Percentiles rank a stretch among this genome's conserved stretches.
These are phyloP conservation scores for Phytoseiulus persimilis DNA, from an alignment of 2,888 invertebrate species.

Conservation along the genomic window DNA sequence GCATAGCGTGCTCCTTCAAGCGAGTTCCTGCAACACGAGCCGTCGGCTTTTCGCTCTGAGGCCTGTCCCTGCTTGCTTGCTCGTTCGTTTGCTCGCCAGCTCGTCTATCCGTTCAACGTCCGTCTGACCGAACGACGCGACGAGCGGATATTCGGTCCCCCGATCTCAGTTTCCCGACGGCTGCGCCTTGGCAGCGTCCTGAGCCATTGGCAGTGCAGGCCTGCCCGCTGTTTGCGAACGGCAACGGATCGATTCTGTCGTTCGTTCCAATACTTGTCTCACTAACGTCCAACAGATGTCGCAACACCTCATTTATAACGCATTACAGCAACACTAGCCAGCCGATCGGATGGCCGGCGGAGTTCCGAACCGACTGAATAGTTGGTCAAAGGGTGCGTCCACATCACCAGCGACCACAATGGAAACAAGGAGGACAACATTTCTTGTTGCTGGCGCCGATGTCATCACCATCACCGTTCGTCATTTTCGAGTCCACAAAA, in stretches of 20 bases:
- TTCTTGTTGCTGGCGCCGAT: background rate
- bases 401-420: background rate
- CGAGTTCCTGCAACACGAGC: background rate
- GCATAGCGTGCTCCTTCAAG: background rate
- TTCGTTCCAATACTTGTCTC: conserved; percentile 10
- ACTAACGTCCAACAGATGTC: conserved; percentile 21
- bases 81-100: background rate
- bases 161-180: background rate
- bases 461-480: background rate
- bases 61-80: background rate
- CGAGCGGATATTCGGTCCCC: background rate
- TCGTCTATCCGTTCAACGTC: background rate
- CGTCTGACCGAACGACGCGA: background rate
- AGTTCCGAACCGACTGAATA: background rate
- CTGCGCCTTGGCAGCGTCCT: background rate
- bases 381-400: background rate
- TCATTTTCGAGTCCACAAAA: background rate
- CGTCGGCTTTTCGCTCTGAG: background rate
- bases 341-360: background rate
- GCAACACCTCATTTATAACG: conserved; percentile 7
- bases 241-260: background rate
- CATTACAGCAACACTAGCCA: background rate
- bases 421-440: background rate
- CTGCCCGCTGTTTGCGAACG: background rate
- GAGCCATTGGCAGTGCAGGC: background rate